Base-by-base conservation (phyloP, 2,888 invertebrate species). In the Hecatera dysodea region DNA sequence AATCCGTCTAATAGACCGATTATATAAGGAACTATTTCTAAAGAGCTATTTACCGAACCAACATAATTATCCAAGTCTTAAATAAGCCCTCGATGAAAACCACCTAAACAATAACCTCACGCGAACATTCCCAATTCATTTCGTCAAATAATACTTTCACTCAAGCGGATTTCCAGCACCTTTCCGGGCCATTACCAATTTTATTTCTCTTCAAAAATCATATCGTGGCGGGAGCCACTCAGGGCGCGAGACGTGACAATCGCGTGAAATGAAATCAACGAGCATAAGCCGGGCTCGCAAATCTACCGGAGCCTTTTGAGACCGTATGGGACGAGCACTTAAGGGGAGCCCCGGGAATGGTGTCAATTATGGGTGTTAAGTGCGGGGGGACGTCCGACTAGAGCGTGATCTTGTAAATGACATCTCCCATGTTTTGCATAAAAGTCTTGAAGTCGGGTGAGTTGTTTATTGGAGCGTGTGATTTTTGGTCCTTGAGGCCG, bases 141-240 rank as follows among this genome's bases (percentile, higher is more conserved):
- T 81, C 84, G 83, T 82, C 83, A 87, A 86, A 91, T 90, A 88
- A 89, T 83, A 87, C 86, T 86, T 85, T 75, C 85, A 84, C 84
- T 82, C 84, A 78, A 86, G 86, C 86, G 89, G 86, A 87, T 90
- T 90, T 86, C 85, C 85, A 84, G 73, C 88, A 89, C 88, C 90
- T 93, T 95, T 95, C 95, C 95, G 92, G 89, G 92, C 95, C 95
- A 95, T 95, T 95, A 94, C 93, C 94, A 93, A 93, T 94, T 94
- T 95, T 93, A 95, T 95, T 94, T 89, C 91, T 85, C 89, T 89
- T 92, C 90, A 92, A 93, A 94, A 95, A 94, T 93, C 91, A 92
- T 91, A 93, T 92, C 90, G 90, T 84, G 82, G 86, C 86, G 88
- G 86, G 78, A 89, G 91, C 91, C 94, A 94, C 95, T 95, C 93